Conservation (phyloP, 2,113 vertebrate species). For the Camelus dromedarius region DNA sequence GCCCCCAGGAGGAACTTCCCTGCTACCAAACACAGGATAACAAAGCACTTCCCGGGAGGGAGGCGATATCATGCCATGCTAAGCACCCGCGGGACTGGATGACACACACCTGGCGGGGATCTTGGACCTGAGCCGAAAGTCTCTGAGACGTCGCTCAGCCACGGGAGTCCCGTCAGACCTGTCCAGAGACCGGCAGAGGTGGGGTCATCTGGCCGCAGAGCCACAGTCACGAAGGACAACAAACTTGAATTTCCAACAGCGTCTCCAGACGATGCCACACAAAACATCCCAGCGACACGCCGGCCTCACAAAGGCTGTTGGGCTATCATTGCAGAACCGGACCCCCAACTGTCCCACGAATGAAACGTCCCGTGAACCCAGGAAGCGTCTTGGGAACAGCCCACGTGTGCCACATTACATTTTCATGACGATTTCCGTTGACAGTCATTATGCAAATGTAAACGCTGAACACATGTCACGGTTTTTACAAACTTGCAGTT, state of each 20-base stretch:
- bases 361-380: accelerated
- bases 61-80: too few relatives aligned
- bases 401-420: accelerated
- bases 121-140: too few relatives aligned
- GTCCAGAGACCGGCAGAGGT: accelerated
- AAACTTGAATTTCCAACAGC: accelerated
- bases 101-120: accelerated
- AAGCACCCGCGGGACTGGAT: accelerated
- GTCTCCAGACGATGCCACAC: accelerated
- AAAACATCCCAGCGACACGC: accelerated
- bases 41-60: background rate
- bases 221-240: accelerated
- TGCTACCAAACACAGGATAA: accelerated
- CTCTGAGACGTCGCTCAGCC: background rate
- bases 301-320: accelerated
- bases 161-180: too few relatives aligned
- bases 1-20: background rate
- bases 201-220: background rate
- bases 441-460: background rate
- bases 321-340: accelerated
- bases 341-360: accelerated
- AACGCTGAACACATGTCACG: background rate
- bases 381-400: accelerated
- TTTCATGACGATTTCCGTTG: accelerated
- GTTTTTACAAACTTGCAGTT: accelerated